Base-by-base conservation (phyloP, 1,140 invertebrate species). In the Grapholita molesta region DNA sequence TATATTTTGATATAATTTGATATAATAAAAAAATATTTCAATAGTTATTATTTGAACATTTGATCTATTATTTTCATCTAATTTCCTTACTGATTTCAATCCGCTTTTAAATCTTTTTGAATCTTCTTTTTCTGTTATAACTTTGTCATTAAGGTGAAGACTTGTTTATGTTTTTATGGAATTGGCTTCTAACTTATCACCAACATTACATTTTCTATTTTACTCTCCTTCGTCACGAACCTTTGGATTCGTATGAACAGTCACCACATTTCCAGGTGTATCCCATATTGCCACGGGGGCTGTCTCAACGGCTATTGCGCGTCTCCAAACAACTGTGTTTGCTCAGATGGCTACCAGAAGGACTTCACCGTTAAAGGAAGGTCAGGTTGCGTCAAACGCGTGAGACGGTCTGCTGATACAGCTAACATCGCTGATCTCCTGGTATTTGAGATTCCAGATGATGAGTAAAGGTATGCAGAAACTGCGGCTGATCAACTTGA, bases 281-380 rank as follows among this genome's bases (percentile, higher is more conserved):
- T 91, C 25, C 92, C 94, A 3, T 85, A 93, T 30, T 95, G 95
- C 76, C 91, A 94, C 1, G 92, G 92, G 24, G 93, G 94, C 0
- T 95, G 95, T 74, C 85, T 91, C 25, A 94, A 95, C 74, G 94
- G 94, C 2, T 90, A 92, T 25, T 95, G 94, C 75, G 93, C 93
- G 3, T 89, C 86, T 0, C 94, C 94, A 2, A 92, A 94, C 76
- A 88, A 93, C 53, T 95, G 94, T 77, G 86, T 92, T 28, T 95
- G 94, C 72, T 88, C 93, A 68, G 83, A 84, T 0, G 94, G 94
- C 12, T 95, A 90, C 77, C 86, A 93, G 66, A 95, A 95, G 75
- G 94, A 95, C 74, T 76, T 83, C 2, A 94, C 95, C 57, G 93
- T 94, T 1, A 96, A 96, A 81, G 95, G 95, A 0, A 93, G 93